Evolutionary conservation across 2,797 vertebrate genomes (phyloP).

Genomic region (Catostomus latipinnis): DNA sequence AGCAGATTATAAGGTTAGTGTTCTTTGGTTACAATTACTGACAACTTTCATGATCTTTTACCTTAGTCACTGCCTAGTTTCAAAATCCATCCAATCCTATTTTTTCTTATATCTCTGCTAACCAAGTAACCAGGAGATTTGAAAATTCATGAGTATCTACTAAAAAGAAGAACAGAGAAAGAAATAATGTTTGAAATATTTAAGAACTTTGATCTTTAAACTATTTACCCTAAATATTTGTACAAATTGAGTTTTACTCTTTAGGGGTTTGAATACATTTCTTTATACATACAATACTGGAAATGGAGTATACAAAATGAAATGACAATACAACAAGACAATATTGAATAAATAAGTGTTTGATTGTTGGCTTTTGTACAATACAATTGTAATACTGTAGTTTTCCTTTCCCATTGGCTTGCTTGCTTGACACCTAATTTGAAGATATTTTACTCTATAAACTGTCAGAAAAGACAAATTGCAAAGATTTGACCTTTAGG

Average conservation of each 20-base stretch:
- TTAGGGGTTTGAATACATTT: neutral
- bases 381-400: neutral
- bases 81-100: neutral
- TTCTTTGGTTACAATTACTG: constrained; percentile 49
- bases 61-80: constrained; percentile 1
- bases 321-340: constrained; percentile 17
- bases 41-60: constrained; percentile 33
- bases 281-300: constrained; percentile 1
- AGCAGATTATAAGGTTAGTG: constrained; percentile 49
- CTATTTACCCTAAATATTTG: constrained; percentile 16
- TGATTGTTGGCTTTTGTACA: neutral
- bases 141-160: constrained; percentile 5
- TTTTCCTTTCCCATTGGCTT: neutral
- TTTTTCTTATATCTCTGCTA: neutral
- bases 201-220: constrained; percentile 15
- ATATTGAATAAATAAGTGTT: constrained; percentile 32
- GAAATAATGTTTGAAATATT: constrained; percentile 15
- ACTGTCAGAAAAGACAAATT: too few relatives aligned
- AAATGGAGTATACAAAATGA: neutral
- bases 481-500: too few relatives aligned
- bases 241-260: constrained; percentile 19
- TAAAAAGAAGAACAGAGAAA: constrained; percentile 6
- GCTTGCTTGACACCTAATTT: neutral
- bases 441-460: neutral
- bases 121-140: constrained; percentile 7